Evolutionary conservation across 1,140 invertebrate genomes (phyloP).

Genomic region (Musca vetustissima): DNA sequence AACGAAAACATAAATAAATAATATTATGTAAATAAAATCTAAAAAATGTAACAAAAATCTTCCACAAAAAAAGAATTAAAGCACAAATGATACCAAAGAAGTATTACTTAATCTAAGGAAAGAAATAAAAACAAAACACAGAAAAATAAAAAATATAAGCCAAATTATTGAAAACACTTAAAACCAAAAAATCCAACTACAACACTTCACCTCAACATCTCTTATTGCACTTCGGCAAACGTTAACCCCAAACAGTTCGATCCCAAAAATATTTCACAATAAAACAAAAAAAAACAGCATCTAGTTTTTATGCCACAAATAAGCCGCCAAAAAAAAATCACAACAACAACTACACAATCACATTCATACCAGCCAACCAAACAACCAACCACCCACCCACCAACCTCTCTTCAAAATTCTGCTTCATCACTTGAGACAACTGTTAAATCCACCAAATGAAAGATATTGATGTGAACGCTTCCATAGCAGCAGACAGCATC

Average conservation of each 20-base stretch:
- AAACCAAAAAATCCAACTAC: not conserved
- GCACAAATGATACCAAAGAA: not conserved
- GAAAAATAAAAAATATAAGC: not conserved
- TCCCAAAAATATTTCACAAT: too few species aligned
- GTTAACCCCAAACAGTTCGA: too few species aligned
- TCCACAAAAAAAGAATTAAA: not conserved
- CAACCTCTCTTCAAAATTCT: not conserved
- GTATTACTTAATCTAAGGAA: not conserved
- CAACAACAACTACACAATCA: not conserved
- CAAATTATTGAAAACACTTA: not conserved
- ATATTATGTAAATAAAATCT: not conserved
- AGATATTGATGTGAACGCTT: slow-evolving; percentile 14
- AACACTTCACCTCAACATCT: not conserved
- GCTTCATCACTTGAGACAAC: not conserved
- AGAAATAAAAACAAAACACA: slow-evolving; percentile 4
- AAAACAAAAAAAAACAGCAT: too few species aligned
- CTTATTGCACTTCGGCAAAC: not conserved
- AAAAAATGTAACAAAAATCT: slow-evolving; percentile 4
- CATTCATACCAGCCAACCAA: not conserved
- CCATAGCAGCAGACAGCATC: too few species aligned
- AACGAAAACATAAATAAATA: not conserved
- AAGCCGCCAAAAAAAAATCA: not conserved
- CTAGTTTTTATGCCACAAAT: not conserved
- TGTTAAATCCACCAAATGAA: slow-evolving; percentile 16
- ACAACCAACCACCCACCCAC: not conserved